A percentile compares a stretch with the other conserved stretches of the same genome.
Evolutionary conservation across 1,140 invertebrate genomes (phyloP).

Genomic region (Phenacoccus solenopsis): DNA sequence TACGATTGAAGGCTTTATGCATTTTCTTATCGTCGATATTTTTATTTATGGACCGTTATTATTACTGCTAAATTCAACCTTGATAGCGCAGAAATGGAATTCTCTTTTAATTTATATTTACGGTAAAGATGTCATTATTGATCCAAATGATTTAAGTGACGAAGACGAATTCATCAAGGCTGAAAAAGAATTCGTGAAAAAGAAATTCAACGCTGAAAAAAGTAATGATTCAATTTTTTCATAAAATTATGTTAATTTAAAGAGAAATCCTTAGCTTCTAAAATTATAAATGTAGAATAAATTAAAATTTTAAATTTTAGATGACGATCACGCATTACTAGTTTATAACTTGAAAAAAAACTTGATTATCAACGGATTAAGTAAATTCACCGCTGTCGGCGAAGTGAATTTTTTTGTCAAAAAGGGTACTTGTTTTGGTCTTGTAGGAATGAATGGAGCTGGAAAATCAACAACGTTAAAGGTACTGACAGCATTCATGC

Average conservation of each 20-base stretch:
- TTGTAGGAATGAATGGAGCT: conserved; percentile 70
- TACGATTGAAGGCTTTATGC: too few species aligned
- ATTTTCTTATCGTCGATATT: neutral
- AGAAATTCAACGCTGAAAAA: neutral
- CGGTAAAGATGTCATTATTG: neutral
- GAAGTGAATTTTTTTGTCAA: conserved; percentile 51
- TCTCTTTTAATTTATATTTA: neutral
- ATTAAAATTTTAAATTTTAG: neutral
- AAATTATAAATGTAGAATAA: neutral
- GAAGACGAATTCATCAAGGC: neutral
- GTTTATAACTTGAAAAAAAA: conserved; percentile 14
- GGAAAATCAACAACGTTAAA: conserved; percentile 86
- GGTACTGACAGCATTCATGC: conserved; percentile 27
- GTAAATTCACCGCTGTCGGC: conserved; percentile 47
- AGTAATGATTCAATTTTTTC: neutral
- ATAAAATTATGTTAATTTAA: neutral
- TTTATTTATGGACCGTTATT: neutral
- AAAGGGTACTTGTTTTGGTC: conserved; percentile 70
- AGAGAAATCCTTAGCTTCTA: too few species aligned
- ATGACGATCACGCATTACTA: neutral
- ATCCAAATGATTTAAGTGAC: neutral
- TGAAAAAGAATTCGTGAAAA: neutral
- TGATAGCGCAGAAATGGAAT: neutral
- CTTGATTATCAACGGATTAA: neutral
- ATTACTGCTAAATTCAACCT: neutral